A percentile compares a stretch with the other conserved stretches of the same genome.
Conservation (phyloP, 1,140 invertebrate genomes). For the Penaeus vannamei region DNA sequence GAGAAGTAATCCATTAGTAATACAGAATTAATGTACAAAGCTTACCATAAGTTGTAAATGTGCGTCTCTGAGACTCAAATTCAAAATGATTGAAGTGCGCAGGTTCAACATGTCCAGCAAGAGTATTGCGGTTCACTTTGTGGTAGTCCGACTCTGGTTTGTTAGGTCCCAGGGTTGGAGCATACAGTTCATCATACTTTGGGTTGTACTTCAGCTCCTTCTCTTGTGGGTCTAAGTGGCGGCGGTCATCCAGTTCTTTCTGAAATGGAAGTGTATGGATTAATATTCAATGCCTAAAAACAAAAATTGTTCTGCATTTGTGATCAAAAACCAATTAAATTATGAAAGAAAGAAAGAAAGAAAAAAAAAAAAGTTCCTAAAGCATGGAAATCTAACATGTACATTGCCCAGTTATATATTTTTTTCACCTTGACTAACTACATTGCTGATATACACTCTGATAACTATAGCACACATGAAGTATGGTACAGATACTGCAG, state of each 20-base stretch:
- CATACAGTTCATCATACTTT: conserved; percentile 95
- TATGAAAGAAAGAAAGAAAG: too few relatives aligned
- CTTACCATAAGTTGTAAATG: conserved; percentile 91
- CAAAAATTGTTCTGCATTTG: too few relatives aligned
- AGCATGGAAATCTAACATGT: too few relatives aligned
- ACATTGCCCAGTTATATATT: too few relatives aligned
- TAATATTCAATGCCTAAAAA: background rate
- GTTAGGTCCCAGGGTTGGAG: conserved; percentile 90
- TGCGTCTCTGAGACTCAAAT: conserved; percentile 97
- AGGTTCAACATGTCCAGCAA: conserved; percentile 95
- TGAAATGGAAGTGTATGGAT: conserved; percentile 46
- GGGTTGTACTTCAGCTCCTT: conserved; percentile 92
- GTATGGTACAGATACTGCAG: background rate
- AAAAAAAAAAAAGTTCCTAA: too few relatives aligned
- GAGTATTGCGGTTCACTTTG: conserved; percentile 88
- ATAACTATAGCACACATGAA: background rate
- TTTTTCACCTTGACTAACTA: too few relatives aligned
- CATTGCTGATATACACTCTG: too few relatives aligned
- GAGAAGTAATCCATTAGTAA: background rate
- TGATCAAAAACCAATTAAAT: too few relatives aligned
- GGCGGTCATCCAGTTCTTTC: conserved; percentile 66
- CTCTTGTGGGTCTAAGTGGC: conserved; percentile 81
- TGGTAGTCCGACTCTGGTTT: conserved; percentile 94
- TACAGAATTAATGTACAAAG: conserved; percentile 13
- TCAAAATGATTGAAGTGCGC: conserved; percentile 97